phyloP scores from a whole-genome alignment of 2,113 vertebrate genomes.

The Gracilinanus agilis region DNA sequence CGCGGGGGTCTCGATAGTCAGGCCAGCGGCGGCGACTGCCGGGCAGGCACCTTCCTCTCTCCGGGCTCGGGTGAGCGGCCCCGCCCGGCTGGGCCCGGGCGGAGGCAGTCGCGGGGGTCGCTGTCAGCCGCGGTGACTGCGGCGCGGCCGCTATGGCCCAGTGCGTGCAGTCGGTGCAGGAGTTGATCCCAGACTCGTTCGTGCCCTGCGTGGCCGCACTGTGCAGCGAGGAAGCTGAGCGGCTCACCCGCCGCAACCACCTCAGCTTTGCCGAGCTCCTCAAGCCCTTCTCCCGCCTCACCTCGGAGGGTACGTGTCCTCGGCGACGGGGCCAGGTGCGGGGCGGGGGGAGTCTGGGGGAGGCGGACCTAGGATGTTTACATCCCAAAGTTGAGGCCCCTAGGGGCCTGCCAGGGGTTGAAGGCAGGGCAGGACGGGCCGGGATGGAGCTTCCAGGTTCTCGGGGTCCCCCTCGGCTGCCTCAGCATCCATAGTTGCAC shows the following conservation, averaged over 20 bases:
- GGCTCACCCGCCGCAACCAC: constrained; percentile 93
- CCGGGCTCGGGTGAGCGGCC: constrained; percentile 41
- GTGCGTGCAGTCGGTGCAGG: constrained; percentile 96
- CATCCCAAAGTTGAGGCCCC: neutral
- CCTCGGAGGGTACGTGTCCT: constrained; percentile 93
- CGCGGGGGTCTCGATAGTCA: neutral
- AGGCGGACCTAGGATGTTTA: constrained; percentile 29
- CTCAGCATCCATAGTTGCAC: neutral
- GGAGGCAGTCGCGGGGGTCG: constrained; percentile 57
- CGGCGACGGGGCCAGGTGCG: neutral
- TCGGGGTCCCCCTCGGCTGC: neutral
- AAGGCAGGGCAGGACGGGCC: neutral
- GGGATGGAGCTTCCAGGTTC: neutral
- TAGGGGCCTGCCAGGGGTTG: neutral
- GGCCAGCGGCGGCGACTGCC: neutral
- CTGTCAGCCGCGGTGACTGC: constrained; percentile 52
- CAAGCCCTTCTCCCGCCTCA: constrained; percentile 95
- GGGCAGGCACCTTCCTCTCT: neutral
- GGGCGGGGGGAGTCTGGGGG: constrained; percentile 16
- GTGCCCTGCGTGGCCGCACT: constrained; percentile 97
- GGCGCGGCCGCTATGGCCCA: constrained; percentile 90
- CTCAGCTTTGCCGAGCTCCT: constrained; percentile 95
- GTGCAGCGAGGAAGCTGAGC: constrained; percentile 95
- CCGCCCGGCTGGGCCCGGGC: constrained; percentile 68
- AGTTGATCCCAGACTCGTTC: constrained; percentile 98